phyloP scores from a whole-genome alignment of 2,888 invertebrate species.

The Rhabditophanes sp. region DNA sequence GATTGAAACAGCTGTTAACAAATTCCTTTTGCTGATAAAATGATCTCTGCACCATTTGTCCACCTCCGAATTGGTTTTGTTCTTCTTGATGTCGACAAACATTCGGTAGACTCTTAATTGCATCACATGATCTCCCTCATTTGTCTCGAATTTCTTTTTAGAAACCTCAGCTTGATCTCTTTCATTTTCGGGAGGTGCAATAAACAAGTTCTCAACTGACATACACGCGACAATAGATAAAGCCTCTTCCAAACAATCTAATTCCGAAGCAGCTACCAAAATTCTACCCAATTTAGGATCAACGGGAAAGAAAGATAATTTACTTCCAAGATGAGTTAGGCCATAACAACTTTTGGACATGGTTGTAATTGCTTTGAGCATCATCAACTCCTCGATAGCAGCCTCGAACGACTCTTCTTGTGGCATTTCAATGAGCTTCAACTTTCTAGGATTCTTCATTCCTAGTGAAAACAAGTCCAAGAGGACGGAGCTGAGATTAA shows the following conservation, averaged over 20 bases:
- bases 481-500: conserved; percentile 50
- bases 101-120: conserved; percentile 21
- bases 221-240: conserved; percentile 70
- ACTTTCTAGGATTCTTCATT: conserved; percentile 59
- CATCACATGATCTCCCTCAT: conserved; percentile 36
- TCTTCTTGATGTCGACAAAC: no score
- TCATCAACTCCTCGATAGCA: conserved; percentile 48
- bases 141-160: conserved; percentile 10
- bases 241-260: conserved; percentile 49
- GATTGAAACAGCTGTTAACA: no score
- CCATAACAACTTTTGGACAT: no score
- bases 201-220: conserved; percentile 70
- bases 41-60: no score
- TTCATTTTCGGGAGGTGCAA: conserved; percentile 41
- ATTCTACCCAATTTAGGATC: conserved; percentile 61
- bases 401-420: conserved; percentile 46
- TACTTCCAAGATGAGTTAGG: conserved; percentile 62
- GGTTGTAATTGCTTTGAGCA: conserved; percentile 54
- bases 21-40: no score
- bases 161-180: conserved; percentile 10
- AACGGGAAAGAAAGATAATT: conserved; percentile 76
- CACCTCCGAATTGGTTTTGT: no score
- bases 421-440: conserved; percentile 80
- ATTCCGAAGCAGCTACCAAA: conserved; percentile 7
- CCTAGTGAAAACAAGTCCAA: conserved; percentile 70